Evolutionary conservation across 2,113 vertebrate genomes (phyloP), one percentile per base, ranked within the genome.

Genomic region (Microcebus tavaratra): DNA sequence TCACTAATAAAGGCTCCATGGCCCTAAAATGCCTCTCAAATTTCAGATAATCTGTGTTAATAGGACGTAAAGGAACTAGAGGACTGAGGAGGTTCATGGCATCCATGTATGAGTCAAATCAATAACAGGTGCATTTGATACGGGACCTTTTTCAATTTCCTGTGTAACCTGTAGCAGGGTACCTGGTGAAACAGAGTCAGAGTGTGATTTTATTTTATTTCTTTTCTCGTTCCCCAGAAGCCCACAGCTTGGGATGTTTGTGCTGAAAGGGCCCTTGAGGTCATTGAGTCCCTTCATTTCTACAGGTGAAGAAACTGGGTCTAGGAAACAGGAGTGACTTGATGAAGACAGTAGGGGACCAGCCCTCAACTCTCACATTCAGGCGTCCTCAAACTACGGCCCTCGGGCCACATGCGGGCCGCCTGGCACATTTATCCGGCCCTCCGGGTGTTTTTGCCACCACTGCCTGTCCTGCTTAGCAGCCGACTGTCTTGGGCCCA

Each of bases 31-130:
- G 13, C 55, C 39, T 88, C 82, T 95, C 45, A 73, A 84, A 80
- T 93, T 91, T 82, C 83, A 79, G 31, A 53, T 91, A 68, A 48
- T 55, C 57, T 36, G 31, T 91, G 42, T 55, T 90, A 87, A 83
- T 12, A 91, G 75, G 39, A 48, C 63, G 5, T 72, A 45, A 12
- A 79, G 68, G 50, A 68, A 73, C 27, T 75, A 48, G 31, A 55
- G 36, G 21, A 50, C 55, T 15, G 9, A 75, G 45, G 93, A 89
- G 39, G 73, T 23, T 67, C 17, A 34, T 68, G 42, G 57, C 31
- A 21, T 91, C 57, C 14, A 27, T 85, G 29, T 73, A 8, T 65
- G 80, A 68, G 14, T 85, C 31, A 50, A 45, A 17, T 53, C 79
- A 73, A 0, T 23, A 50, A 14, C 23, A 34, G 6, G 45, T 29